These are phyloP conservation scores for Dynastes maya DNA, from an alignment of 2,888 invertebrate genomes.

Conservation along the genomic window DNA sequence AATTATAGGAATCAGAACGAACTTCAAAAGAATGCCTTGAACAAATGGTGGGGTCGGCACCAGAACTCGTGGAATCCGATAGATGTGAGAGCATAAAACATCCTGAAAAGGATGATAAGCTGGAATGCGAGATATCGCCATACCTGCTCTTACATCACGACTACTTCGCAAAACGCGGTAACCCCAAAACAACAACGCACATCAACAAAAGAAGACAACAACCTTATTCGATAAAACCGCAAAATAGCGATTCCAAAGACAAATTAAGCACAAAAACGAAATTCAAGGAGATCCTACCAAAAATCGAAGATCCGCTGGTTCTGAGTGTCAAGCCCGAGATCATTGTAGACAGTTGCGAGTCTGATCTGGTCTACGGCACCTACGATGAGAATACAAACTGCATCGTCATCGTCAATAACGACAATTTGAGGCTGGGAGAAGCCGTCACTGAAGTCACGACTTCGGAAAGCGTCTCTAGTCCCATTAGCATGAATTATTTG, in stretches of 20 bases:
- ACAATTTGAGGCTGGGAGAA: conserved; percentile 73
- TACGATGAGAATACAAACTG: conserved; percentile 83
- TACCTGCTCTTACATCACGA: conserved; percentile 67
- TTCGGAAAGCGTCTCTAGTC: conserved; percentile 57
- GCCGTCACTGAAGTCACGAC: conserved; percentile 69
- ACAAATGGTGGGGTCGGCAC: conserved; percentile 90
- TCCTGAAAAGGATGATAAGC: conserved; percentile 49
- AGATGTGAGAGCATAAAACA: conserved; percentile 72
- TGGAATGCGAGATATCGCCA: conserved; percentile 64
- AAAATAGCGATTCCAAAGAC: neutral
- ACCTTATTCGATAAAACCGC: neutral
- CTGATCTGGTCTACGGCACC: conserved; percentile 80
- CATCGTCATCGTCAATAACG: conserved; percentile 80
- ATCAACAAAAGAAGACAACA: conserved; percentile 25
- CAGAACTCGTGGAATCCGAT: conserved; percentile 90
- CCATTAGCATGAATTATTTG: conserved; percentile 47
- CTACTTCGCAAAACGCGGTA: conserved; percentile 63
- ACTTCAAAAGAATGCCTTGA: conserved; percentile 74
- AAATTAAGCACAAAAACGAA: conserved; percentile 50
- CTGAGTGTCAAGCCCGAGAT: conserved; percentile 21
- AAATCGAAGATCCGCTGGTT: conserved; percentile 44
- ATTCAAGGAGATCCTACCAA: conserved; percentile 52
- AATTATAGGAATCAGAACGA: conserved; percentile 67
- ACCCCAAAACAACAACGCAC: conserved; percentile 47
- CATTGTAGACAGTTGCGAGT: conserved; percentile 62